A percentile compares a stretch with the other conserved stretches of the same genome.
Conservation (phyloP, 2,113 vertebrate species). For the Baryphthengus martii region DNA sequence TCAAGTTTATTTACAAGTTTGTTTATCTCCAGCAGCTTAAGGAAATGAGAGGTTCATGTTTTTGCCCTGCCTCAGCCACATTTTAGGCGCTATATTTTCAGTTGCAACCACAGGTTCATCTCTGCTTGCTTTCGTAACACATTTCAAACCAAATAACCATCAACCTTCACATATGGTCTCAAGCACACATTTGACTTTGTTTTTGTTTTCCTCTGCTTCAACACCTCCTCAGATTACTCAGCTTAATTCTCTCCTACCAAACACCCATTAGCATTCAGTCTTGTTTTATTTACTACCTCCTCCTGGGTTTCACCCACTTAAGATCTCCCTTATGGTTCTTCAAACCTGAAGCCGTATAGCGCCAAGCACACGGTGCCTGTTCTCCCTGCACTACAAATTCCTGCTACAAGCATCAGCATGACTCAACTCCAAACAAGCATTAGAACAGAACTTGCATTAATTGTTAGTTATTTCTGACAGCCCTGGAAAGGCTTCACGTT, state of each 20-base stretch:
- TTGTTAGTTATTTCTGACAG: slow-evolving; percentile 64
- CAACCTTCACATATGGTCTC: slow-evolving; percentile 21
- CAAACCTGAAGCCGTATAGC: not conserved
- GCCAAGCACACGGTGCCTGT: not conserved
- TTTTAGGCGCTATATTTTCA: not conserved
- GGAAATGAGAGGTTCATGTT: not conserved
- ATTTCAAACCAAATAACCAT: slow-evolving; percentile 7
- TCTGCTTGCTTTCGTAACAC: not conserved
- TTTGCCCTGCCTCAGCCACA: not conserved
- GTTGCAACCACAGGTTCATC: not conserved
- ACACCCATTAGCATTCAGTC: slow-evolving; percentile 23
- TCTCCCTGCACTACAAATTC: not conserved
- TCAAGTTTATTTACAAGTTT: not conserved
- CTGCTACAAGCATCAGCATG: not conserved
- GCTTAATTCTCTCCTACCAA: slow-evolving; percentile 26
- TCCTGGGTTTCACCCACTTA: slow-evolving; percentile 44
- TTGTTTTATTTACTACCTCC: slow-evolving; percentile 55
- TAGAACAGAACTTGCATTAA: slow-evolving; percentile 50
- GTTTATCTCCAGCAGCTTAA: not conserved
- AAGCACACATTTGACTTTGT: slow-evolving; percentile 20
- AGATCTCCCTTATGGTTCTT: slow-evolving; percentile 23
- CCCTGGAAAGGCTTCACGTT: slow-evolving; percentile 49
- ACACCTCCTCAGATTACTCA: slow-evolving; percentile 62
- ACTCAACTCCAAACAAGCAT: slow-evolving; percentile 46
- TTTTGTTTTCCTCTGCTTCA: slow-evolving; percentile 36